Evolutionary conservation across 2,113 vertebrate species (phyloP), one percentile per base, ranked within the genome.

Genomic region (Marmota monax): DNA sequence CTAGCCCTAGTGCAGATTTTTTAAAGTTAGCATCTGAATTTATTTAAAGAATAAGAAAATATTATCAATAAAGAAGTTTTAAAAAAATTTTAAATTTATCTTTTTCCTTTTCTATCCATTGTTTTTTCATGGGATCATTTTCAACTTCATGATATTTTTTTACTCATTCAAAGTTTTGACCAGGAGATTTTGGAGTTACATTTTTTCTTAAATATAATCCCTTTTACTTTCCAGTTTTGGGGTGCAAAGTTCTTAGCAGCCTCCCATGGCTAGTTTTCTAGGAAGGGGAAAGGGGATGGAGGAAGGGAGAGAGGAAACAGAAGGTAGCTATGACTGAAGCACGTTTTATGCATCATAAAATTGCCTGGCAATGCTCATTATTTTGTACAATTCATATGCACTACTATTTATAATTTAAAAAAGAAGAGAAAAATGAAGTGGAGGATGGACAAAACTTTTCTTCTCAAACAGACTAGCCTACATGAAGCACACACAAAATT

Each of bases 21-120:
- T 95, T 77, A 1, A 58, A 84, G 39, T 0, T 86, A 85, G 82
- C n/a, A 84, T 84, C 96, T 58, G 2, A 79, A 7, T 95, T 83
- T 76, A 51, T 7, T 97, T 72, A 37, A 72, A 94, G 37, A 6
- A 51, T 88, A 7, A 90, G 92, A 80, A 95, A 97, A 93, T 88
- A 16, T 8, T 96, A 16, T 96, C n/a, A 69, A 12, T 56, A 95
- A 94, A 29, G 39, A 45, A 89, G 42, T 79, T 95, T 94, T 48
- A 22, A 34, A 51, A 78, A 25, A 7, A 61, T 51, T 73, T 51
- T 76, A 53, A 79, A 23, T n/a, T 0, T 7, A 37, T 58, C 48
- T 32, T 88, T 70, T 27, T 27, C 1, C 84, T 94, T 97, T 87
- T 78, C 20, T 51, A 39, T 58, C 12, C 63, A 45, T 82, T 93